Percentiles rank a stretch among this genome's conserved stretches.
phyloP scores from a whole-genome alignment of 2,113 vertebrate species.

The Romanogobio albipinnatus region DNA sequence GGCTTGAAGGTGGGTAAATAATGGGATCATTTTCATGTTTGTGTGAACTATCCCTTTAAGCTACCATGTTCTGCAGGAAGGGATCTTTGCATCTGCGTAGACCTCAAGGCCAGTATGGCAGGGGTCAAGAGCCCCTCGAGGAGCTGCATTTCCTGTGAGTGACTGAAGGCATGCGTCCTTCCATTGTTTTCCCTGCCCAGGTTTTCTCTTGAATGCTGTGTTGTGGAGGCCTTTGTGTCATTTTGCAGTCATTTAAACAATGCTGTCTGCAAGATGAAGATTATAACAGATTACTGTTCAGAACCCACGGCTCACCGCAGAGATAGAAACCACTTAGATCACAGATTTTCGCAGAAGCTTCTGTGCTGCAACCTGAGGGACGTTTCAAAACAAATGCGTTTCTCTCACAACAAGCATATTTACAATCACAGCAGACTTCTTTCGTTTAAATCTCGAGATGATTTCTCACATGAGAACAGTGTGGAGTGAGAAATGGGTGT shows the following conservation, averaged over 20 bases:
- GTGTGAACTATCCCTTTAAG: not conserved
- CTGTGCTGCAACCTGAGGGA: not conserved
- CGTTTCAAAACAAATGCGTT: not conserved
- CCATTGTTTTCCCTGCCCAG: constrained; percentile 39
- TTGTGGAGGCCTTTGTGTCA: constrained; percentile 21
- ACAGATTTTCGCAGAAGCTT: constrained; percentile 5
- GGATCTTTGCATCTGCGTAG: not conserved
- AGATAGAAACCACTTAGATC: constrained; percentile 37
- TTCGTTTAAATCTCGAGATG: not conserved
- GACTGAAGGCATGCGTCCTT: constrained; percentile 24
- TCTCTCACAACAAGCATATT: constrained; percentile 31
- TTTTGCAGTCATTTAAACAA: constrained; percentile 44
- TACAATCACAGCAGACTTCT: constrained; percentile 27
- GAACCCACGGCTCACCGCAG: constrained; percentile 19
- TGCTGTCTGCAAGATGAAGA: constrained; percentile 23
- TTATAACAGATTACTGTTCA: constrained; percentile 45
- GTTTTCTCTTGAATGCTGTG: constrained; percentile 5
- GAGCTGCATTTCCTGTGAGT: constrained; percentile 41
- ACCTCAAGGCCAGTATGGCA: constrained; percentile 30
- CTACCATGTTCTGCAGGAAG: not conserved
- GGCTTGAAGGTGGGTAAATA: too few relatives aligned
- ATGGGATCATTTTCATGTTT: too few relatives aligned
- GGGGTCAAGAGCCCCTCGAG: constrained; percentile 8
- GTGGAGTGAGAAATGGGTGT: not conserved
- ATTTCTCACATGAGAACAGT: constrained; percentile 2